These are phyloP conservation scores for Daboia siamensis DNA, from an alignment of 2,113 vertebrate genomes.

Conservation along the genomic window DNA sequence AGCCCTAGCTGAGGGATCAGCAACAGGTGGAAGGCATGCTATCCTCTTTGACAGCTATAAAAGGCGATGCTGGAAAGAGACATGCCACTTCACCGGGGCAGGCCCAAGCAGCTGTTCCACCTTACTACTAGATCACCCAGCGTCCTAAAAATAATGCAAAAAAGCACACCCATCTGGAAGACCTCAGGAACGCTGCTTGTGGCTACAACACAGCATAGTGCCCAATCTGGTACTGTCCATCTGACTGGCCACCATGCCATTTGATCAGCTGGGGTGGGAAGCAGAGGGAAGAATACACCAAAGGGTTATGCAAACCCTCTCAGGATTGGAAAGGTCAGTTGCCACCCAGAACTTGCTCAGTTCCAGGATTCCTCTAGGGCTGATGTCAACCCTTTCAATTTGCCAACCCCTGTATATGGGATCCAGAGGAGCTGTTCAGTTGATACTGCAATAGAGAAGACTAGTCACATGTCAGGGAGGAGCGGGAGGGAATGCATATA, in stretches of 20 bases:
- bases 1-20: background rate
- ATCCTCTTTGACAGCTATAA: background rate
- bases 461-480: background rate
- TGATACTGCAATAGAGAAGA: background rate
- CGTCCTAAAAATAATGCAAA: background rate
- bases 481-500: background rate
- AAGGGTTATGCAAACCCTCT: background rate
- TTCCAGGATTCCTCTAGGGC: conserved; percentile 2
- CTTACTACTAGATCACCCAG: background rate
- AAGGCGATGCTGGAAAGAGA: background rate
- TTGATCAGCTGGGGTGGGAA: background rate
- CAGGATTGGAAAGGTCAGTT: background rate
- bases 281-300: background rate
- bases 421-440: background rate
- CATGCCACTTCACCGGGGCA: background rate
- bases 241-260: background rate
- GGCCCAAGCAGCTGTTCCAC: background rate
- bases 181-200: background rate
- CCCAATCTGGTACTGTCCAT: background rate
- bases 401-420: background rate
- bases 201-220: background rate
- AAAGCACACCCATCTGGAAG: background rate
- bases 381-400: conserved; percentile 4
- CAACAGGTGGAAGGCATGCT: background rate
- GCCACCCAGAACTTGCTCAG: background rate